Evolutionary conservation across 2,888 invertebrate species (phyloP).

Genomic region (Lasioglossum calceatum): DNA sequence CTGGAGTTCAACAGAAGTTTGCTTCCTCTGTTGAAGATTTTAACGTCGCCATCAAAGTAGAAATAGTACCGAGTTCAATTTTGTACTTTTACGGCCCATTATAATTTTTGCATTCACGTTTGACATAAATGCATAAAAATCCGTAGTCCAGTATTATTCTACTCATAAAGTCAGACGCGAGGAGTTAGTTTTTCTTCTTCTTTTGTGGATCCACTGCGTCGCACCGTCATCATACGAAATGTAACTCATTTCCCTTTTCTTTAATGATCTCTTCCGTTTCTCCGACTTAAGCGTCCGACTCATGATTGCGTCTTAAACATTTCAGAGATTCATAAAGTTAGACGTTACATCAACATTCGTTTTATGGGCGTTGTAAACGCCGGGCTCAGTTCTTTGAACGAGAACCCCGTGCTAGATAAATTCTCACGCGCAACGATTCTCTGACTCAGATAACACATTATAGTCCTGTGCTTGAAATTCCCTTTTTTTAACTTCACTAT

Average conservation of each 20-base stretch:
- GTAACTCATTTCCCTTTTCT: constrained; percentile 42
- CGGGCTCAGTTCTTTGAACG: neutral
- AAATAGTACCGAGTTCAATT: neutral
- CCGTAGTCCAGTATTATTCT: neutral
- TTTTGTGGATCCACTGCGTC: neutral
- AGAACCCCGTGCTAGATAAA: constrained; percentile 11
- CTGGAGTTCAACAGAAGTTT: neutral
- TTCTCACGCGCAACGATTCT: constrained; percentile 12
- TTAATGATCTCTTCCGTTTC: constrained; percentile 28
- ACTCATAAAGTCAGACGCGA: neutral
- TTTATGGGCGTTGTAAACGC: constrained; percentile 34
- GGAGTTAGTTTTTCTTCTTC: neutral
- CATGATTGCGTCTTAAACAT: constrained; percentile 25
- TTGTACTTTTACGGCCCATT: neutral
- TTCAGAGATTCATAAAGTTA: constrained; percentile 44
- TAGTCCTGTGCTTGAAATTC: neutral
- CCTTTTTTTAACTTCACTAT: neutral
- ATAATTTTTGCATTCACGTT: neutral
- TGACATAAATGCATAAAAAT: neutral
- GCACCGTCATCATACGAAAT: constrained; percentile 8
- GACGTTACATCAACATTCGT: constrained; percentile 19
- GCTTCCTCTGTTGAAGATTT: neutral
- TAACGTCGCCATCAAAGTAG: neutral
- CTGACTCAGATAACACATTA: neutral
- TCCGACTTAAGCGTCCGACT: constrained; percentile 5